phyloP scores from a whole-genome alignment of 2,888 invertebrate species.

The Ophion ellenae region DNA sequence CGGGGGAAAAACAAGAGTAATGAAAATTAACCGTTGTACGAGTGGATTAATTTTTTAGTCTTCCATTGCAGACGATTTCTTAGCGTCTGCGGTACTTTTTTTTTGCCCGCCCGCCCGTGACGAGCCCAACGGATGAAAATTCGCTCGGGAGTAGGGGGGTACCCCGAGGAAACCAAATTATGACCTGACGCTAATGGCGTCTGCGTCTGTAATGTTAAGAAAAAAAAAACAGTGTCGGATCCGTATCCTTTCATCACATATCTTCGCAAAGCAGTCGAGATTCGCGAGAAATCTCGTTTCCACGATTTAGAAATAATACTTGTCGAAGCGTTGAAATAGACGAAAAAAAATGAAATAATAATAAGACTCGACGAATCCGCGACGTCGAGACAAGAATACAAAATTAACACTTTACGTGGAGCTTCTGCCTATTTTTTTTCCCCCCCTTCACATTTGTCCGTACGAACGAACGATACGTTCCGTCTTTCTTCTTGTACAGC shows the following conservation, averaged over 20 bases:
- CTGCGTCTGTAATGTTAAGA: background rate
- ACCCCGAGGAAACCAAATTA: conserved; percentile 13
- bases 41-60: conserved; percentile 43
- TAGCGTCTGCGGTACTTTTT: conserved; percentile 28
- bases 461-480: conserved; percentile 23
- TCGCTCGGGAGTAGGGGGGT: conserved; percentile 6
- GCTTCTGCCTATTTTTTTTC: conserved; percentile 34
- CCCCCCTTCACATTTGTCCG: conserved; percentile 1
- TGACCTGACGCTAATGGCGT: conserved; percentile 25
- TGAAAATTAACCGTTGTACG: conserved; percentile 29
- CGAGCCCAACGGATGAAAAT: conserved; percentile 5
- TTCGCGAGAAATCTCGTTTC: conserved; percentile 20
- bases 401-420: conserved; percentile 32
- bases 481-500: conserved; percentile 32
- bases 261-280: conserved; percentile 42
- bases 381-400: conserved; percentile 1
- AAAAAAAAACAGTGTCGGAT: conserved; percentile 19
- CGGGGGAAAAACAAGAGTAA: background rate
- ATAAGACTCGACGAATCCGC: conserved; percentile 12
- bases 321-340: background rate
- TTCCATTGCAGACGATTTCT: conserved; percentile 33
- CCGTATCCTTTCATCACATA: conserved; percentile 49
- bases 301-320: conserved; percentile 7
- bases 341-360: conserved; percentile 1
- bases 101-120: background rate